Base-by-base conservation (phyloP, 2,797 vertebrate species). In the Benthosema pterotum region DNA sequence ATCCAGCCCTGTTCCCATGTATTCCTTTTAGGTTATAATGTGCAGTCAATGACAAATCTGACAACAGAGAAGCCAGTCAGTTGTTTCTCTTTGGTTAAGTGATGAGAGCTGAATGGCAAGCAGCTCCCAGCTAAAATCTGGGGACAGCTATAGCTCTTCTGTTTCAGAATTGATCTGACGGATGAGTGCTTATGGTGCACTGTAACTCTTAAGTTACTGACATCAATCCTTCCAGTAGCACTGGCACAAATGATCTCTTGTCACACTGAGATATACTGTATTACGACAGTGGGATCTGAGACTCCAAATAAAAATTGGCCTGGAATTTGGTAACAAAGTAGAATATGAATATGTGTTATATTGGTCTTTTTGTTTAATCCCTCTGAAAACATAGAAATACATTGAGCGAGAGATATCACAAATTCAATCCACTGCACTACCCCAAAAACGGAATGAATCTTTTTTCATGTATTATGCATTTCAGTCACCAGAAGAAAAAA, bases 271-370 rank as follows among this genome's bases (percentile, higher is more conserved):
- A 63, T 0, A 19, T 54, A 62, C 66, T 72, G 11, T 54, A 62
- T 67, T 72, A 38, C 11, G 32, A 38, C 19, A 46, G 59, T 57
- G 55, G 42, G 74, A 52, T 22, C 42, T 50, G 9, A 38, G 32
- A 71, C 61, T 64, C 60, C 42, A 75, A 59, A 69, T 67, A 60
- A 77, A 63, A 69, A n/a, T n/a, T 46, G 52, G 45, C 62, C 13
- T 42, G 42, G 1, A 48, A 66, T 71, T 65, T 65, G 45, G 59
- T 55, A 72, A 75, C 76, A 83, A 78, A 75, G 75, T 48, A 74
- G 67, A 74, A 72, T n/a, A 81, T 14, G 42, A 70, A 76, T 61
- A 82, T 70, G 74, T 79, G 79, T 83, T 67, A 75, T 76, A 77
- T 65, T 57, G 65, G 51, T 46, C 65, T 55, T 72, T 78, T 55